Evolutionary conservation across 2,113 vertebrate species (phyloP).

Genomic region (Todiramphus saurophagus): DNA sequence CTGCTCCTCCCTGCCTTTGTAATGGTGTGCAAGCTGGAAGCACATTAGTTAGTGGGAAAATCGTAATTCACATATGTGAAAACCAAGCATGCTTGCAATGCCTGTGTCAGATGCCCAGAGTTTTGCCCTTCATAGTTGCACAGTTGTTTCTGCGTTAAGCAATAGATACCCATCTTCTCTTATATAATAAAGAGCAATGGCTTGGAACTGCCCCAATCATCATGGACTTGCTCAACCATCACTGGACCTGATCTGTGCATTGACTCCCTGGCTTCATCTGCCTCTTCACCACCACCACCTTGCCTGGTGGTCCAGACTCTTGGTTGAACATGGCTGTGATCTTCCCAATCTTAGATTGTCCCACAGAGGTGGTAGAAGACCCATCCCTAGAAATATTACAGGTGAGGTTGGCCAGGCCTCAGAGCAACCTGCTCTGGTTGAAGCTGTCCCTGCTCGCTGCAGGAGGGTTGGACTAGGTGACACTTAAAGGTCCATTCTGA

Average conservation of each 20-base stretch:
- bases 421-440: background rate
- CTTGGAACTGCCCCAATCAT: background rate
- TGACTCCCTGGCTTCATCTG: background rate
- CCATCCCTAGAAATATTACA: background rate
- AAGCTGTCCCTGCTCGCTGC: background rate
- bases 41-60: background rate
- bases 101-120: background rate
- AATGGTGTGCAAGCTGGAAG: background rate
- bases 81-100: background rate
- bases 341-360: background rate
- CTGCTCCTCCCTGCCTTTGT: background rate
- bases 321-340: background rate
- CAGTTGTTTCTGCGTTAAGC: background rate
- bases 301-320: background rate
- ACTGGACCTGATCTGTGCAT: background rate
- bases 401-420: background rate
- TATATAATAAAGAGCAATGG: fast-evolving
- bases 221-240: fast-evolving
- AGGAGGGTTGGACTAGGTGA: background rate
- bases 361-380: background rate
- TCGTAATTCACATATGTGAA: fast-evolving
- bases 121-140: background rate
- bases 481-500: background rate
- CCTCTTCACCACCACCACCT: background rate
- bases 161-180: background rate